These are phyloP conservation scores for Cephalopterus ornatus DNA, from an alignment of 2,113 vertebrate genomes.

Conservation along the genomic window DNA sequence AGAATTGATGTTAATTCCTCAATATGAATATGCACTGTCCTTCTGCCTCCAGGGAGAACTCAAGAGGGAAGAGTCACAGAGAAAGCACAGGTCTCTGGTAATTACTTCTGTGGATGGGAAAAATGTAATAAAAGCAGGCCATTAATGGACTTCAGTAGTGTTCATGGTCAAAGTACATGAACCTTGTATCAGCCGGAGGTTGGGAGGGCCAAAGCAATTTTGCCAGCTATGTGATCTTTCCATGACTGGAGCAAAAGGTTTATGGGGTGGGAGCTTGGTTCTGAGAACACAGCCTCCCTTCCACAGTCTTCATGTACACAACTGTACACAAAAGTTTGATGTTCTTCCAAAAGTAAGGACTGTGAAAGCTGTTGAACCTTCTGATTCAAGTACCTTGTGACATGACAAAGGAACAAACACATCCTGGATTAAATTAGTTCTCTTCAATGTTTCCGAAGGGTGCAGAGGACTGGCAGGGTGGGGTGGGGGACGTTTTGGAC, in stretches of 20 bases:
- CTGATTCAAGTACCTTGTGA: not conserved
- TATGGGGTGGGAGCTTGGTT: not conserved
- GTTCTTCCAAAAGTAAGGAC: not conserved
- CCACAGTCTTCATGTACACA: not conserved
- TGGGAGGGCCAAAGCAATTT: not conserved
- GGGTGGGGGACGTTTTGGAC: not conserved
- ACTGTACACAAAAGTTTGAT: not conserved
- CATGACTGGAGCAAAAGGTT: not conserved
- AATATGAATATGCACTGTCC: not conserved
- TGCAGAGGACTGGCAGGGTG: not conserved
- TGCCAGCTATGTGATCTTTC: not conserved
- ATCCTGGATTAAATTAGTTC: not conserved
- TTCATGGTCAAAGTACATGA: not conserved
- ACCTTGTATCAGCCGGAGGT: not conserved
- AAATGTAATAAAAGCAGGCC: not conserved
- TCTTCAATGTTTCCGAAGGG: not conserved
- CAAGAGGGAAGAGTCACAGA: not conserved
- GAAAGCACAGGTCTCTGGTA: not conserved
- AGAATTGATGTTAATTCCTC: not conserved
- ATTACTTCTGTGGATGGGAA: not conserved
- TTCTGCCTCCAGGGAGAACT: not conserved
- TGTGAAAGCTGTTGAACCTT: not conserved
- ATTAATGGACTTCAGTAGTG: not conserved
- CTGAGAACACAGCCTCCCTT: not conserved
- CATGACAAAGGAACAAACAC: not conserved